Evolutionary conservation across 2,797 vertebrate genomes (phyloP).

Genomic region (Propithecus perrieri): DNA sequence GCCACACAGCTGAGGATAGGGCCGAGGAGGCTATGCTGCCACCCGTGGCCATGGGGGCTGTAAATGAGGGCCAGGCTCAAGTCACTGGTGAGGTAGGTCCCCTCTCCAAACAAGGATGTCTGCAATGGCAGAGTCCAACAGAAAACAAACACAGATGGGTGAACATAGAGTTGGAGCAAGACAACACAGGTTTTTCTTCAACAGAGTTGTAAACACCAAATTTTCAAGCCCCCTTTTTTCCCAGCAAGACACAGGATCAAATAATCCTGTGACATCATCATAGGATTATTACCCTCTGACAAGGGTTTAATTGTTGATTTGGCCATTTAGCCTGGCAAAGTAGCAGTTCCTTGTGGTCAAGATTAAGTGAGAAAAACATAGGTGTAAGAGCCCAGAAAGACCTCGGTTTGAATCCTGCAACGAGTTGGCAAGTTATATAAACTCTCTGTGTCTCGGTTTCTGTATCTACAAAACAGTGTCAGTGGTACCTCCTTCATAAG

Average conservation of each 20-base stretch:
- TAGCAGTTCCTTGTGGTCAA: neutral
- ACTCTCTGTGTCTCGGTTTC: constrained; percentile 31
- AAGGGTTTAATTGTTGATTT: neutral
- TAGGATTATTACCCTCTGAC: neutral
- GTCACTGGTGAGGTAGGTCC: constrained; percentile 98
- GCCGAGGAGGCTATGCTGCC: constrained; percentile 92
- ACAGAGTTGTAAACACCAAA: neutral
- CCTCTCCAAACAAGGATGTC: constrained; percentile 98
- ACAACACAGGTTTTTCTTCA: neutral
- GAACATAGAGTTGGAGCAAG: neutral
- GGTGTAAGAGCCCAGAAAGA: constrained; percentile 14
- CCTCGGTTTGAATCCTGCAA: neutral
- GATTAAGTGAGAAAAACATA: neutral
- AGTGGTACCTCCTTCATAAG: neutral
- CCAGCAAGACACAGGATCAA: neutral
- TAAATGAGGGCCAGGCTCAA: constrained; percentile 98
- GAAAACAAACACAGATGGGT: neutral
- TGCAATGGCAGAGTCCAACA: constrained; percentile 79
- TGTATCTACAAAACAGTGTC: neutral
- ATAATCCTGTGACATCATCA: neutral
- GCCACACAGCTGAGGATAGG: constrained; percentile 96
- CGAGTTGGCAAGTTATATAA: neutral
- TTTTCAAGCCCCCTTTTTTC: neutral
- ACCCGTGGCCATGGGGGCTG: constrained; percentile 94
- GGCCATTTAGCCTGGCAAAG: neutral